Conservation (phyloP, 2,797 vertebrate genomes). For the Leucoraja ocellata region DNA sequence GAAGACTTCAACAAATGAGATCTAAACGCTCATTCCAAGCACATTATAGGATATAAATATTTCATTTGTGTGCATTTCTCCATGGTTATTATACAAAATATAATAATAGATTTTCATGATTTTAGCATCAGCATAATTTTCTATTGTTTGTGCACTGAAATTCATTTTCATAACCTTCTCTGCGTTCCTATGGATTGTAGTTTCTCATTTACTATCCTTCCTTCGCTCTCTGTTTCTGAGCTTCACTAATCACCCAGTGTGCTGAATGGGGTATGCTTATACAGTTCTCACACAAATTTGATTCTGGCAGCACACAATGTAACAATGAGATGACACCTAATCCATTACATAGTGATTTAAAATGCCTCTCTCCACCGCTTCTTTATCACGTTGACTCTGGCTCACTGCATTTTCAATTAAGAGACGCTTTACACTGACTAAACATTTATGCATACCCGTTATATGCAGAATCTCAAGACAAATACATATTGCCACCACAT, state of each 20-base stretch:
- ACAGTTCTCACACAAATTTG: background rate
- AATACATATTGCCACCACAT: background rate
- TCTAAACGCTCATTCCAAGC: background rate
- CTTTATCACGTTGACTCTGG: background rate
- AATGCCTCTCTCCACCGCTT: background rate
- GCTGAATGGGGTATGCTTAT: background rate
- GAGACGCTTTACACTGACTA: background rate
- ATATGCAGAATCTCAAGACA: too few species aligned
- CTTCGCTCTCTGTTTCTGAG: background rate
- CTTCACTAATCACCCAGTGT: background rate
- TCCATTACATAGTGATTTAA: conserved; percentile 6
- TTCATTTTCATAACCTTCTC: background rate
- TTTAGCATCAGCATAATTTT: background rate
- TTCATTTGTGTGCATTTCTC: background rate
- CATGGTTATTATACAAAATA: background rate
- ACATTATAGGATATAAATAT: background rate
- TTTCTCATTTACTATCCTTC: background rate
- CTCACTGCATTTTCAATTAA: conserved; percentile 32
- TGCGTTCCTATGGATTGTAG: background rate
- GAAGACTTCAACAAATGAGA: background rate
- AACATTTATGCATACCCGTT: background rate
- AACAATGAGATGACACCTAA: conserved; percentile 23
- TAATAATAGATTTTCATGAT: background rate
- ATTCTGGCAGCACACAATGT: background rate
- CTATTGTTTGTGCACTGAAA: background rate